Evolutionary conservation across 1,140 invertebrate species (phyloP).

Genomic region (Trichonephila inaurata): DNA sequence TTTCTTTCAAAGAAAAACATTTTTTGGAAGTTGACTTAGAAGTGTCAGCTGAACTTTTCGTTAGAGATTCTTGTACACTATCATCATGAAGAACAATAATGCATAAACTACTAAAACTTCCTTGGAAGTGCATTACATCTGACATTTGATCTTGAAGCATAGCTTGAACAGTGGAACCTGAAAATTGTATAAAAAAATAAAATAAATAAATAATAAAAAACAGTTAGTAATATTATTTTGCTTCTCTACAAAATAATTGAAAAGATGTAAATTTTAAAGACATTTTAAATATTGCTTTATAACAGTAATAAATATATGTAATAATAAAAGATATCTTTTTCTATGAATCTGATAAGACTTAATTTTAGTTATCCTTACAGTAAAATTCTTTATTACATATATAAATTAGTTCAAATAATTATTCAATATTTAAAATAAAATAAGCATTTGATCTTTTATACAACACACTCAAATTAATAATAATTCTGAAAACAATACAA

Average conservation of each 20-base stretch:
- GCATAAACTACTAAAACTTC: slow-evolving; percentile 87
- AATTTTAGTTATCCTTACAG: too few relatives aligned
- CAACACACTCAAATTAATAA: too few relatives aligned
- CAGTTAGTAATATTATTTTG: neutral
- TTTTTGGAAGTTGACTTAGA: slow-evolving; percentile 79
- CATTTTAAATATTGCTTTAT: too few relatives aligned
- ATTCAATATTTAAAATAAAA: too few relatives aligned
- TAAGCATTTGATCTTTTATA: too few relatives aligned
- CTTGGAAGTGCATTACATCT: slow-evolving; percentile 86
- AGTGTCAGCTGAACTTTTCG: neutral
- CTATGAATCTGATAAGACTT: too few relatives aligned
- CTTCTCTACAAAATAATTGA: neutral
- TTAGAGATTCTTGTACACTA: slow-evolving; percentile 76
- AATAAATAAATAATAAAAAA: neutral
- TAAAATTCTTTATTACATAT: too few relatives aligned
- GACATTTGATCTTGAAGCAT: slow-evolving; percentile 80
- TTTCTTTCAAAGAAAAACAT: slow-evolving; percentile 84
- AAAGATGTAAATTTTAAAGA: too few relatives aligned
- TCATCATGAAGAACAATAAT: slow-evolving; percentile 91
- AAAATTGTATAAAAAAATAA: neutral
- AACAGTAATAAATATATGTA: too few relatives aligned
- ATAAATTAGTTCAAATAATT: too few relatives aligned
- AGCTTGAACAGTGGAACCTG: slow-evolving; percentile 77
- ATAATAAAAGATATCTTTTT: too few relatives aligned
- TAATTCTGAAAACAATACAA: too few relatives aligned